Evolutionary conservation across 2,797 vertebrate genomes (phyloP).

Genomic region (Syndactyla subalaris): DNA sequence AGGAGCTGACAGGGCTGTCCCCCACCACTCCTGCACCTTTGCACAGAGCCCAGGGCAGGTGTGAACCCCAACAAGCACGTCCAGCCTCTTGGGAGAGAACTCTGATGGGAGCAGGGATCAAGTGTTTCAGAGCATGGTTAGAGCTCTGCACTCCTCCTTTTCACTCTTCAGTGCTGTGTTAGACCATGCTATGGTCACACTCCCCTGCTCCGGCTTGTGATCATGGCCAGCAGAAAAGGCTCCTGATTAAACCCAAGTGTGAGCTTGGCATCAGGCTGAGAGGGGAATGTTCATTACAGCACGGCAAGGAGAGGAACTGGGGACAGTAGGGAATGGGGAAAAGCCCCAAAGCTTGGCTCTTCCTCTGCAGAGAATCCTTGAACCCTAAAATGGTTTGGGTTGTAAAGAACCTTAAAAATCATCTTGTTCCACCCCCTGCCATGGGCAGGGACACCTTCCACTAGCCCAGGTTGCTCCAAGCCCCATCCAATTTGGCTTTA

Average conservation of each 20-base stretch:
- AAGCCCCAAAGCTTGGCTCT: neutral
- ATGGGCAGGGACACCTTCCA: neutral
- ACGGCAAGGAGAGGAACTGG: neutral
- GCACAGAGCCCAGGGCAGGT: accelerated
- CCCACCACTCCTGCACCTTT: neutral
- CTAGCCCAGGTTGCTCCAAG: neutral
- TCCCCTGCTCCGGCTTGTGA: neutral
- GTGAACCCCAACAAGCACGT: neutral
- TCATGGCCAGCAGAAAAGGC: neutral
- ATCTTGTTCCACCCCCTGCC: neutral
- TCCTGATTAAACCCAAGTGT: neutral
- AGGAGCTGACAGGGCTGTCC: neutral
- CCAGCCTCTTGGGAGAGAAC: neutral
- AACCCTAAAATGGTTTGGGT: neutral
- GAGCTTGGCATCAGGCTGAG: neutral
- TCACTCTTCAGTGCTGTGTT: neutral
- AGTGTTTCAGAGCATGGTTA: neutral
- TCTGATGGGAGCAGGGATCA: neutral
- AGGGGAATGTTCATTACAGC: neutral
- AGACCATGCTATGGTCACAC: neutral
- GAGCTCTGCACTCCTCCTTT: neutral
- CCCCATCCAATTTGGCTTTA: neutral
- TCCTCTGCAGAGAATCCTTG: neutral
- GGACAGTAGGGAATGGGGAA: neutral
- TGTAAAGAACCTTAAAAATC: neutral